Base-by-base conservation (phyloP, 30 jellyfish, hydroid and myxozoan genomes). In the Rhopilema esculentum region DNA sequence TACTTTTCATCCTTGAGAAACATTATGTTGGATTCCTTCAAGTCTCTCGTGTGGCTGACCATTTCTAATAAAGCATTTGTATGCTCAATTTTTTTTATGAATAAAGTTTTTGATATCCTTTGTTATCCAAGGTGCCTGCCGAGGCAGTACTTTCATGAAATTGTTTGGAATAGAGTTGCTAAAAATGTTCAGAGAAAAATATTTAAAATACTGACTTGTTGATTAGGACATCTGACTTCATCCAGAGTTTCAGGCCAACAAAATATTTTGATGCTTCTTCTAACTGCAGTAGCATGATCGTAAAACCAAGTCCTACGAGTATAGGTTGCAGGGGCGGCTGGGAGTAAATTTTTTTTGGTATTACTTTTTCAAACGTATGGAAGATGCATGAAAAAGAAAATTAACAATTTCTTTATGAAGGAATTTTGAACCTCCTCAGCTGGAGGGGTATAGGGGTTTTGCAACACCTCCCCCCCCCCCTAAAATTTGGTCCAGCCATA, bases 71-170 rank as follows among this genome's bases (percentile, higher is more conserved):
- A n/a, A n/a, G n/a, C n/a, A n/a, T n/a, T n/a, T n/a, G n/a, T n/a
- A n/a, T n/a, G n/a, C n/a, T n/a, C n/a, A n/a, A n/a, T n/a, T n/a
- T n/a, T n/a, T n/a, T n/a, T n/a, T n/a, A n/a, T n/a, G n/a, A n/a
- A n/a, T n/a, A n/a, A n/a, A n/a, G n/a, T n/a, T n/a, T n/a, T n/a
- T n/a, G n/a, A n/a, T n/a, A n/a, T n/a, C n/a, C n/a, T n/a, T n/a
- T 77, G 91, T 88, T 81, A 78, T 68, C 96, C 92, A 88, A 52
- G 69, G 80, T 61, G 80, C 89, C 69, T 62, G 33, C 24, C 89
- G 79, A 79, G 88, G 71, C 50, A 74, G 79, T 9, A 78, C 80
- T 49, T 80, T 88, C 72, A 79, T 78, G 16, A 79, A 19, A 49
- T 66, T 53, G 86, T 76, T 76, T 7, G 96, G 96, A 33, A 87